Evolutionary conservation across 2,113 vertebrate species (phyloP).

Genomic region (Heterotilapia buettikoferi): DNA sequence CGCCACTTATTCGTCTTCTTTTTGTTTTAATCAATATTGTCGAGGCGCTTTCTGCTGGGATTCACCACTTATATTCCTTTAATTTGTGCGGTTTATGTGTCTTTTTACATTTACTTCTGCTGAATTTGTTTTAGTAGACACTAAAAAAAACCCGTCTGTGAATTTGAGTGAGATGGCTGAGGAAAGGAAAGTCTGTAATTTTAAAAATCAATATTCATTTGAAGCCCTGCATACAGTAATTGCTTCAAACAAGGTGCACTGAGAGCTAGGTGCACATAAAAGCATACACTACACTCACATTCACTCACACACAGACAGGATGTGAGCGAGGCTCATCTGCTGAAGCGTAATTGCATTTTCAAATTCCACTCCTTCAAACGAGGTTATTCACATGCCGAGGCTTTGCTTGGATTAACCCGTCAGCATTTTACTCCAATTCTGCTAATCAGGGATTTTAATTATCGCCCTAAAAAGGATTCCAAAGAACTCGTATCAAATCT

Average conservation of each 20-base stretch:
- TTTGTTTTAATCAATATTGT: not conserved
- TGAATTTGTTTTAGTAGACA: not conserved
- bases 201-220: slow-evolving; percentile 20
- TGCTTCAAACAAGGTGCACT: not conserved
- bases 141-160: not conserved
- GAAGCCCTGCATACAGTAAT: not conserved
- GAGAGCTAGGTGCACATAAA: not conserved
- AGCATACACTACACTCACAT: not conserved
- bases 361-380: not conserved
- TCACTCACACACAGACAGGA: not conserved
- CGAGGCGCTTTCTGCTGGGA: not conserved
- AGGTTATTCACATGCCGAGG: slow-evolving; percentile 15
- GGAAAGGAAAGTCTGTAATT: not conserved
- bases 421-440: not conserved
- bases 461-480: not conserved
- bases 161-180: not conserved
- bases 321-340: slow-evolving; percentile 7
- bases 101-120: not conserved
- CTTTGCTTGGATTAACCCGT: slow-evolving; percentile 28
- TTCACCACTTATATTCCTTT: not conserved
- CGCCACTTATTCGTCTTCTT: not conserved
- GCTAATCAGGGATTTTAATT: slow-evolving; percentile 43
- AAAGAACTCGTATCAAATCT: not conserved
- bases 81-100: not conserved
- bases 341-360: slow-evolving; percentile 35